A percentile compares a stretch with the other conserved stretches of the same genome.
Evolutionary conservation across 2,888 invertebrate species (phyloP).

Genomic region (Drosophila emarginata): DNA sequence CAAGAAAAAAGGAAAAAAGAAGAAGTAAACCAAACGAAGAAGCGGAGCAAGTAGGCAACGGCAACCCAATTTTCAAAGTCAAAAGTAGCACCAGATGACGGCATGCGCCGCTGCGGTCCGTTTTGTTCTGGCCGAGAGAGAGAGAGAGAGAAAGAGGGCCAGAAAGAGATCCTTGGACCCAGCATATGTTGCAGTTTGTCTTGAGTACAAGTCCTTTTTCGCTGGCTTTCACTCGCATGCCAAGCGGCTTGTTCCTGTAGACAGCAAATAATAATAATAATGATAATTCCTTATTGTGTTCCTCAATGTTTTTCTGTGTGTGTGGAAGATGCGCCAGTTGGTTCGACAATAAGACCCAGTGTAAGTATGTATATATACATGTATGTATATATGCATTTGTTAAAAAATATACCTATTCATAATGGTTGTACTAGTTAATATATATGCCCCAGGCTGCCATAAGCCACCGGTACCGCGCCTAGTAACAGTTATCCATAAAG

Average conservation of each 20-base stretch:
- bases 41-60: constrained; percentile 66
- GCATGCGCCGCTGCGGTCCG: constrained; percentile 75
- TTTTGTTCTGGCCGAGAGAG: constrained; percentile 60
- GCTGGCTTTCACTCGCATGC: constrained; percentile 71
- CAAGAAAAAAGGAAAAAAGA: constrained; percentile 35
- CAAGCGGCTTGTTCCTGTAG: constrained; percentile 59
- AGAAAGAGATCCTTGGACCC: constrained; percentile 52
- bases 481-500: constrained; percentile 44
- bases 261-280: constrained; percentile 63
- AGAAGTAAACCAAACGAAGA: constrained; percentile 28
- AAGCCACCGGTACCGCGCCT: constrained; percentile 23
- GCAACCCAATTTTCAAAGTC: constrained; percentile 80
- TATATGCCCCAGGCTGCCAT: constrained; percentile 10
- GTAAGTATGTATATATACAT: no score
- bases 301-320: constrained; percentile 35
- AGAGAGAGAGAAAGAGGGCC: constrained; percentile 19
- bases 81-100: constrained; percentile 81
- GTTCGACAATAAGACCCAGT: constrained; percentile 35
- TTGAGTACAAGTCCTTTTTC: constrained; percentile 63
- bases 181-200: constrained; percentile 79
- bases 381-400: background rate
- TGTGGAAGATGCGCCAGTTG: constrained; percentile 39
- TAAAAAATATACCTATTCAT: background rate
- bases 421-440: background rate
- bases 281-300: constrained; percentile 72